Conservation (phyloP, 1,140 invertebrate genomes). For the Bombus fervidus region DNA sequence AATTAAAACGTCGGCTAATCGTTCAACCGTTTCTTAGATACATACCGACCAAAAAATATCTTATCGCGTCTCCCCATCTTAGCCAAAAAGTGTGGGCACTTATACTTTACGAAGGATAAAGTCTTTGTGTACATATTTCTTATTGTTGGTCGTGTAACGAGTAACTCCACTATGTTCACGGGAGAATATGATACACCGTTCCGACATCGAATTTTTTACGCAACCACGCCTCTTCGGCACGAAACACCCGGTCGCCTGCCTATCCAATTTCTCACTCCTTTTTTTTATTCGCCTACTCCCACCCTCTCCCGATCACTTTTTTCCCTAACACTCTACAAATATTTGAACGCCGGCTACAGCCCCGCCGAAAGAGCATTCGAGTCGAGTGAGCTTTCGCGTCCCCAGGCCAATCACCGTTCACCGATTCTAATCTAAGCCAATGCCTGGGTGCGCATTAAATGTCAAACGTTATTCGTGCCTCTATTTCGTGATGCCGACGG, state of each 20-base stretch:
- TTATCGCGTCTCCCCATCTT: too few species aligned
- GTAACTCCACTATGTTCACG: background rate
- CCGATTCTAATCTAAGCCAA: constrained; percentile 71
- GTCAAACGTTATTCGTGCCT: constrained; percentile 71
- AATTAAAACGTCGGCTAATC: background rate
- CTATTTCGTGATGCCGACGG: constrained; percentile 54
- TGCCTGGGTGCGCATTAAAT: constrained; percentile 71
- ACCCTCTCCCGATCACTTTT: constrained; percentile 57
- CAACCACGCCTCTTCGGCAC: constrained; percentile 43
- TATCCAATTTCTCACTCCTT: constrained; percentile 64
- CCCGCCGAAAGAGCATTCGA: constrained; percentile 67
- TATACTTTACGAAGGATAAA: background rate
- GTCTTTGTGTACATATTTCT: background rate
- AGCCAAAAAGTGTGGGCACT: background rate
- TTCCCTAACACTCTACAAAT: constrained; percentile 69
- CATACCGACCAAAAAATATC: too few species aligned
- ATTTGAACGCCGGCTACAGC: constrained; percentile 64
- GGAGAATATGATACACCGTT: constrained; percentile 26
- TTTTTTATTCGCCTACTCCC: constrained; percentile 1
- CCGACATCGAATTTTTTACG: constrained; percentile 56
- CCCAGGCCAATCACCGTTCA: constrained; percentile 63
- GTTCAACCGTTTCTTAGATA: too few species aligned
- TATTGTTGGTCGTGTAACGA: background rate
- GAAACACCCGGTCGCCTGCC: constrained; percentile 54
- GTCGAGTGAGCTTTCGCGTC: constrained; percentile 70